These are phyloP conservation scores for Lycodopsis pacificus DNA, from an alignment of 2,797 vertebrate genomes.

Conservation along the genomic window DNA sequence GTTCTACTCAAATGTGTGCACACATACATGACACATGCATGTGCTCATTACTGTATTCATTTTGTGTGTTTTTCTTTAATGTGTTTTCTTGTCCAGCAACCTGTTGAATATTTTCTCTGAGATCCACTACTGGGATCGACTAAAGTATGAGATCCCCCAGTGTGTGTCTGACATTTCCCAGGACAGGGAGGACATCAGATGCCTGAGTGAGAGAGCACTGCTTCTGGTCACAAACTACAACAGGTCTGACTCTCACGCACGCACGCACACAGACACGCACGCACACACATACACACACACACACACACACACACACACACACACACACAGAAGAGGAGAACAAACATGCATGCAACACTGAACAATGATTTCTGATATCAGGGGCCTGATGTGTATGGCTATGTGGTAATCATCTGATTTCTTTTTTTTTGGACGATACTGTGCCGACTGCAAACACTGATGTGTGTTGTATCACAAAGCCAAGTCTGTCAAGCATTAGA, in stretches of 20 bases:
- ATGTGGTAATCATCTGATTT: background rate
- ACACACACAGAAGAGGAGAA: too few species aligned
- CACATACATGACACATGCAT: background rate
- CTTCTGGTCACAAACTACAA: slow-evolving; percentile 89
- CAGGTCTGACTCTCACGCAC: slow-evolving; percentile 78
- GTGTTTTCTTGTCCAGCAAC: slow-evolving; percentile 70
- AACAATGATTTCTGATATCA: background rate
- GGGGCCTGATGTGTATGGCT: background rate
- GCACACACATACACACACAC: background rate
- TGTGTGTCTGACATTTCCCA: slow-evolving; percentile 83
- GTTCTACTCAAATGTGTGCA: background rate
- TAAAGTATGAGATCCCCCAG: slow-evolving; percentile 88
- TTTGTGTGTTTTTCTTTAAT: background rate
- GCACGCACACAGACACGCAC: background rate
- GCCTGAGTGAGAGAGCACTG: slow-evolving; percentile 84
- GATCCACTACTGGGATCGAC: slow-evolving; percentile 89
- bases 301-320: background rate
- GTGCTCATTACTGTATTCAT: background rate
- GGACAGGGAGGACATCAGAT: slow-evolving; percentile 83
- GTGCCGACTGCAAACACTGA: background rate
- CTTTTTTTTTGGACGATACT: background rate
- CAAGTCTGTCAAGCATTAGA: background rate
- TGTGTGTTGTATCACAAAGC: slow-evolving; percentile 5
- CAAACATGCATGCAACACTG: too few species aligned
- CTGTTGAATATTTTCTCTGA: slow-evolving; percentile 87